Conservation (phyloP, 2,888 invertebrate genomes). For the Coleophora flavipennella region DNA sequence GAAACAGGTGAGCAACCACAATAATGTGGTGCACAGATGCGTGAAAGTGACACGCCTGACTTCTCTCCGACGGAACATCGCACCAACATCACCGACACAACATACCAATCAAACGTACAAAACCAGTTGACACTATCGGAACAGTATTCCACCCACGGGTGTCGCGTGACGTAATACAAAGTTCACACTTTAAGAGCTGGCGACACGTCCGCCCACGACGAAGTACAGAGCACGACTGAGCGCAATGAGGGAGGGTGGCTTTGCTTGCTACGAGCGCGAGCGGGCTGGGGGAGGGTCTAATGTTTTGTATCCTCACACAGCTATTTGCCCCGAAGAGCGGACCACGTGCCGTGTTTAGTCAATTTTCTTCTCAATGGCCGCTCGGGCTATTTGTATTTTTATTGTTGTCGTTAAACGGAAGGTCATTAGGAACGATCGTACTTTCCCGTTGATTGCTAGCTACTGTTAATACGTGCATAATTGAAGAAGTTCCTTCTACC, state of each 20-base stretch:
- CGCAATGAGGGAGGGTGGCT: constrained; percentile 16
- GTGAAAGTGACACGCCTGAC: constrained; percentile 43
- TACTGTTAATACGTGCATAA: constrained; percentile 26
- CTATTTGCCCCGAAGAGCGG: constrained; percentile 44
- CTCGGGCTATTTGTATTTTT: constrained; percentile 48
- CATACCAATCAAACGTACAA: constrained; percentile 35
- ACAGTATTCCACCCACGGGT: constrained; percentile 38
- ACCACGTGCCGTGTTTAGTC: constrained; percentile 60
- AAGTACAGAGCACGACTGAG: constrained; percentile 46
- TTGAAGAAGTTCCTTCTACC: constrained; percentile 22
- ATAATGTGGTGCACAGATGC: constrained; percentile 44
- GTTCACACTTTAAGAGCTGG: constrained; percentile 20
- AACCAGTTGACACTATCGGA: constrained; percentile 35
- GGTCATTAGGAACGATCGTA: constrained; percentile 43
- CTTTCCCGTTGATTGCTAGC: constrained; percentile 38
- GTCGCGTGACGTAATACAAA: constrained; percentile 58
- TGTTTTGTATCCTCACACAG: constrained; percentile 57
- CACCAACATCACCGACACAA: constrained; percentile 54
- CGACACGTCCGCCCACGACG: constrained; percentile 35
- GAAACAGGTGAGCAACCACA: constrained; percentile 59
- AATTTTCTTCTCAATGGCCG: constrained; percentile 50
- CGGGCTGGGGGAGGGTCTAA: constrained; percentile 47
- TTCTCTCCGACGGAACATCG: constrained; percentile 54
- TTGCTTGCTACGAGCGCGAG: constrained; percentile 16
- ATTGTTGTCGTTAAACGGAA: constrained; percentile 50